A percentile compares a stretch with the other conserved stretches of the same genome.
phyloP scores from a whole-genome alignment of 1,140 invertebrate species.

The Drosophila neocordata region DNA sequence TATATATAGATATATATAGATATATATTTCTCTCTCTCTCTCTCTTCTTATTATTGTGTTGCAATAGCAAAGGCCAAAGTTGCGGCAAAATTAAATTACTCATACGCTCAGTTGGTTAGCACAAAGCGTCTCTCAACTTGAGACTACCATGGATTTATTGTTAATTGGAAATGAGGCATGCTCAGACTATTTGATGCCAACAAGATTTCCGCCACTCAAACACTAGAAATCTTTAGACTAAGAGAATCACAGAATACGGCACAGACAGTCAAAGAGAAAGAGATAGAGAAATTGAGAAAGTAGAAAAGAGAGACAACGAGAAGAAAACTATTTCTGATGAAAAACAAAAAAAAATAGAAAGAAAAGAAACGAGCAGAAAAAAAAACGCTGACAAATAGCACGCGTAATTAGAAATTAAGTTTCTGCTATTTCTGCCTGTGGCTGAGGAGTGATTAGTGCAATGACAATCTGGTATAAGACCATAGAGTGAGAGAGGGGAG shows the following conservation, averaged over 20 bases:
- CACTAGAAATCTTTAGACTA: background rate
- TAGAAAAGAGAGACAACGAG: background rate
- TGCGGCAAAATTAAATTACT: conserved; percentile 79
- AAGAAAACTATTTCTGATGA: conserved; percentile 25
- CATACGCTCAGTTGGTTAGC: conserved; percentile 75
- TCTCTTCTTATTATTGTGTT: conserved; percentile 38
- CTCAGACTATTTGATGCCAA: conserved; percentile 74
- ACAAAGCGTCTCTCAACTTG: conserved; percentile 24
- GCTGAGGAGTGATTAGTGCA: conserved; percentile 52
- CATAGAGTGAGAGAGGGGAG: background rate
- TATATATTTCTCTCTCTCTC: background rate
- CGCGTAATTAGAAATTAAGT: conserved; percentile 80
- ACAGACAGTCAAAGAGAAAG: background rate
- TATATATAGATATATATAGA: too few relatives aligned
- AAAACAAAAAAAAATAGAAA: conserved; percentile 8
- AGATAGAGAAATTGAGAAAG: conserved; percentile 2
- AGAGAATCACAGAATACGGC: background rate
- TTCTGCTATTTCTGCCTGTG: conserved; percentile 43
- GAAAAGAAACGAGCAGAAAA: conserved; percentile 22
- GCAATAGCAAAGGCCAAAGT: conserved; percentile 65
- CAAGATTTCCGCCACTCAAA: conserved; percentile 73
- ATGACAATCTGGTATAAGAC: conserved; percentile 43
- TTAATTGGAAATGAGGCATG: conserved; percentile 80
- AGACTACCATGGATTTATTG: conserved; percentile 75
- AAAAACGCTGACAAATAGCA: conserved; percentile 77